Conservation (phyloP, 2,113 vertebrate species). For the Siniperca chuatsi region DNA sequence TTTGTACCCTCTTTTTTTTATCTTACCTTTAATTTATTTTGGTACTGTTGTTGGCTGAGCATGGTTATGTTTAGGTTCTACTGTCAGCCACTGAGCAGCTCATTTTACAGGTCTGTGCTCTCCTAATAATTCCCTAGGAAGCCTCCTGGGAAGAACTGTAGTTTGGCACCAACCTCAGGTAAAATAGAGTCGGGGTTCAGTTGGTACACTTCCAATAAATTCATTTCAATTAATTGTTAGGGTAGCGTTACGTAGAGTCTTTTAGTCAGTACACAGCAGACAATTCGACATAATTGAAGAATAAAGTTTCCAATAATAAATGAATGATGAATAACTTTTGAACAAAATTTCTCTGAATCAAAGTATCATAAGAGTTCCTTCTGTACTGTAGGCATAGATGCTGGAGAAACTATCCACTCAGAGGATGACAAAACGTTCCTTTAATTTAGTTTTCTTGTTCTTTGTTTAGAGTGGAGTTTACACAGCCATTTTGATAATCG, state of each 20-base stretch:
- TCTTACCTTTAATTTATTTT: background rate
- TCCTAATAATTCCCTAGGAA: background rate
- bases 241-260: no score
- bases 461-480: background rate
- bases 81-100: background rate
- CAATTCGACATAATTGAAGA: background rate
- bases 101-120: background rate
- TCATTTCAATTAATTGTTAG: no score
- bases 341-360: background rate
- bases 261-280: background rate
- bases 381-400: background rate
- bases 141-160: background rate
- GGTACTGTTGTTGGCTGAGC: background rate
- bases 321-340: background rate
- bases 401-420: background rate
- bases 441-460: background rate
- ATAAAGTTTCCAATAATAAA: background rate
- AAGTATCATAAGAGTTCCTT: background rate
- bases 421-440: background rate
- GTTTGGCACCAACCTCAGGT: no score
- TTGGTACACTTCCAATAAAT: background rate
- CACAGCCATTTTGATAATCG: background rate
- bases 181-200: background rate
- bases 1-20: background rate
- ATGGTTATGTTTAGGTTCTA: background rate